A percentile compares a stretch with the other conserved stretches of the same genome.
phyloP scores from a whole-genome alignment of 30 jellyfish, hydroid and myxozoan genomes.

The Hydractinia symbiolongicarpus region DNA sequence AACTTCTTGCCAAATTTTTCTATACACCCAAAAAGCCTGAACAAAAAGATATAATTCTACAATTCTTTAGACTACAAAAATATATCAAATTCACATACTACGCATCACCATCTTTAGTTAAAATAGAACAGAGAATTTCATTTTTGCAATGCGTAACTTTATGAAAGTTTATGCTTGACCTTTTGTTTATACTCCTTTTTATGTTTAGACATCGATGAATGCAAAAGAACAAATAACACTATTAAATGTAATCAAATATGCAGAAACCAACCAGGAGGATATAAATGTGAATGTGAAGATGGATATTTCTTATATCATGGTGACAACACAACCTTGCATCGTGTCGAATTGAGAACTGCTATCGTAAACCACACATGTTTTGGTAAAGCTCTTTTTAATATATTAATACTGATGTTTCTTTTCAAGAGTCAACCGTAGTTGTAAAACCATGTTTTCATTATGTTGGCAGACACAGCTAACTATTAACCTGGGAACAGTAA shows the following conservation, averaged over 20 bases:
- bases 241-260: conserved; percentile 73
- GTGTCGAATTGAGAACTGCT: conserved; percentile 32
- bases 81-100: too few relatives aligned
- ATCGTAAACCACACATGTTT: conserved; percentile 56
- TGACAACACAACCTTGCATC: conserved; percentile 17
- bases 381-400: conserved; percentile 32
- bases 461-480: too few relatives aligned
- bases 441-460: too few relatives aligned
- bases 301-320: conserved; percentile 71
- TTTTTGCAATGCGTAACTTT: too few relatives aligned
- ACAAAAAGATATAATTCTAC: too few relatives aligned
- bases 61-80: too few relatives aligned
- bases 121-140: too few relatives aligned
- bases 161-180: background rate
- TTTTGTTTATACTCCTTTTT: background rate
- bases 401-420: background rate
- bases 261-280: conserved; percentile 61
- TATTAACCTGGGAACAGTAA: too few relatives aligned
- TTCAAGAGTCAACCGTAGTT: too few relatives aligned
- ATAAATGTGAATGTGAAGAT: conserved; percentile 57
- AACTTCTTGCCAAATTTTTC: too few relatives aligned
- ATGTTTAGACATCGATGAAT: conserved; percentile 62
- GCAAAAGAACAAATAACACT: conserved; percentile 23
- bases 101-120: too few relatives aligned
- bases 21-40: too few relatives aligned